These are phyloP conservation scores for Spisula solida DNA, from an alignment of 2,888 invertebrate species.

Conservation along the genomic window DNA sequence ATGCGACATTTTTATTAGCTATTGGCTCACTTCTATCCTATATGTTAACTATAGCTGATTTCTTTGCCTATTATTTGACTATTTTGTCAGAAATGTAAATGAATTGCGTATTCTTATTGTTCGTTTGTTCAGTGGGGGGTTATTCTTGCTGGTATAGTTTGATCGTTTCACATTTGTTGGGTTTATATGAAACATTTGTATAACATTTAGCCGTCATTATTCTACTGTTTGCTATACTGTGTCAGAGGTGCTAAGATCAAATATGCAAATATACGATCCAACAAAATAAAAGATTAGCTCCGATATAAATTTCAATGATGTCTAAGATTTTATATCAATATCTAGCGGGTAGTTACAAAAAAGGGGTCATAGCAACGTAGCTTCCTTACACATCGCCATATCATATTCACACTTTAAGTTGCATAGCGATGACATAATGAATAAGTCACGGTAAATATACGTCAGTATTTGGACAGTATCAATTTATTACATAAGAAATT, in stretches of 20 bases:
- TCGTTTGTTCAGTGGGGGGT: constrained; percentile 30
- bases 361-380: background rate
- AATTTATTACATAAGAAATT: constrained; percentile 13
- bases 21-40: background rate
- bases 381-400: background rate
- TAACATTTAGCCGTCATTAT: constrained; percentile 31
- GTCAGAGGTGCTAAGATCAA: constrained; percentile 54
- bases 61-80: constrained; percentile 37
- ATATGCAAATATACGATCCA: constrained; percentile 50
- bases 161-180: background rate
- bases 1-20: constrained; percentile 39
- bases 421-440: background rate
- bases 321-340: constrained; percentile 49
- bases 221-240: constrained; percentile 35
- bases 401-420: background rate
- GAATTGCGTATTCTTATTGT: constrained; percentile 24
- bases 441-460: constrained; percentile 1
- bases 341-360: constrained; percentile 9
- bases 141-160: constrained; percentile 30
- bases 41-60: constrained; percentile 39
- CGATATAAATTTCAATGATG: constrained; percentile 52
- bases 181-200: constrained; percentile 30
- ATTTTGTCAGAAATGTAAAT: constrained; percentile 40
- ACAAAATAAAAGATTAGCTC: constrained; percentile 46
- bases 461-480: constrained; percentile 1